Evolutionary conservation across 2,888 invertebrate species (phyloP), one percentile per base, ranked within the genome.

Genomic region (Drosophila falleni): DNA sequence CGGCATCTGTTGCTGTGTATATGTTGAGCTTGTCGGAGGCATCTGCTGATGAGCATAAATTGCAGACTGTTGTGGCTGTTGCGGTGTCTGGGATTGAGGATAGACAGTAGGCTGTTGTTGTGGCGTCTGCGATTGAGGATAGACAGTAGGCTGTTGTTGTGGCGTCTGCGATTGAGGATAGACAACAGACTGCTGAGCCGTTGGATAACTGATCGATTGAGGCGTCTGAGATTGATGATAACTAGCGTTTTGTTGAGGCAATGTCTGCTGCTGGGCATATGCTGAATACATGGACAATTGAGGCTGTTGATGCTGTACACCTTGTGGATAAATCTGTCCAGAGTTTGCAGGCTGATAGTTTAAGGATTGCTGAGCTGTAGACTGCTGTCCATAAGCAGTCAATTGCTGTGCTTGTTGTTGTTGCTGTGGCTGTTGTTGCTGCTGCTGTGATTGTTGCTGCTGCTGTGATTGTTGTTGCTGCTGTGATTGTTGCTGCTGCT

Each of bases 171-270:
- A 1, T 26, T 42, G 67, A 10, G 56, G 11, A 46, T 76, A 78
- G 13, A 19, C 33, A 3, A 33, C 11, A 8, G 33, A 13, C 19
- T 33, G 33, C 19, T 33, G 49, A 26, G 44, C 26, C 64, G 35
- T 0, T 35, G 53, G 31, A 62, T 65, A 70, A 39, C 9, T 55
- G 16, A 31, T 10, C 11, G 71, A 29, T 19, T 54, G 75, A 1
- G 63, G 47, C 3, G 73, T 53, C 46, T 69, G 51, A 47, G 76
- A 61, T 62, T 60, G 70, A 5, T 55, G 49, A 49, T 67, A 71
- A 5, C 41, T 61, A 2, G 46, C 10, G 3, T 54, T n/a, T 35
- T 42, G 59, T 39, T 63, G 75, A 9, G 62, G 9, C 44, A 58
- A 42, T 3, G 50, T 23, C 15, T 67, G 78, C 26, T 19, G n/a